A percentile compares a stretch with the other conserved stretches of the same genome.
Conservation (phyloP, 2,888 invertebrate species). For the Automeris io region DNA sequence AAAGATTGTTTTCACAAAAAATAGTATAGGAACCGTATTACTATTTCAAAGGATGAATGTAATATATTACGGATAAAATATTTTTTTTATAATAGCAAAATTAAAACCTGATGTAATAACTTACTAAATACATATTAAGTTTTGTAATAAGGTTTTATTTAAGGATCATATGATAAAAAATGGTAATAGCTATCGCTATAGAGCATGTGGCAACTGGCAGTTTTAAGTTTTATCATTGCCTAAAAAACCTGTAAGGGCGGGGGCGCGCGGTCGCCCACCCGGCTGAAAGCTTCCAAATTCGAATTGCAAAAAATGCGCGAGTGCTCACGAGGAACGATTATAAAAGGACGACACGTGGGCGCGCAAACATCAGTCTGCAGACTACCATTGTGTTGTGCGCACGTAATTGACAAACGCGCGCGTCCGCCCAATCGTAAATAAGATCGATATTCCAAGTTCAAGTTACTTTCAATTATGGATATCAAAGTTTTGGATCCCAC, state of each 20-base stretch:
- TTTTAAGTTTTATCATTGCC: constrained; percentile 42
- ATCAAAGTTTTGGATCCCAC: constrained; percentile 70
- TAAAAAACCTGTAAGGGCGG: constrained; percentile 52
- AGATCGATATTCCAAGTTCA: constrained; percentile 62
- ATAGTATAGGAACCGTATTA: no score
- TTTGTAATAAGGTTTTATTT: no score
- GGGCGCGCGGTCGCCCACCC: constrained; percentile 61
- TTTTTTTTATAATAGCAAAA: no score
- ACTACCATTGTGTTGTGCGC: constrained; percentile 40
- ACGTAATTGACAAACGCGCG: constrained; percentile 42
- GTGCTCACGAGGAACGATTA: constrained; percentile 54
- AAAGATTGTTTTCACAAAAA: no score
- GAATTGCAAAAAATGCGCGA: constrained; percentile 71
- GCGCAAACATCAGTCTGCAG: constrained; percentile 54
- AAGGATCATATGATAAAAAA: no score
- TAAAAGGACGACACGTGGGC: constrained; percentile 67
- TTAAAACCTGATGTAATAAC: no score
- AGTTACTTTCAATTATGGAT: constrained; percentile 50
- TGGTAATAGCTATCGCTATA: constrained; percentile 13
- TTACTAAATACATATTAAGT: no score
- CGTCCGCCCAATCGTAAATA: constrained; percentile 58
- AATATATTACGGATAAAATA: no score
- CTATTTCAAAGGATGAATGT: no score
- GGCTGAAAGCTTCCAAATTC: constrained; percentile 75
- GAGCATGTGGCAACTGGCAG: constrained; percentile 38